Base-by-base conservation (phyloP, 2,888 invertebrate genomes). In the Zygaena filipendulae region DNA sequence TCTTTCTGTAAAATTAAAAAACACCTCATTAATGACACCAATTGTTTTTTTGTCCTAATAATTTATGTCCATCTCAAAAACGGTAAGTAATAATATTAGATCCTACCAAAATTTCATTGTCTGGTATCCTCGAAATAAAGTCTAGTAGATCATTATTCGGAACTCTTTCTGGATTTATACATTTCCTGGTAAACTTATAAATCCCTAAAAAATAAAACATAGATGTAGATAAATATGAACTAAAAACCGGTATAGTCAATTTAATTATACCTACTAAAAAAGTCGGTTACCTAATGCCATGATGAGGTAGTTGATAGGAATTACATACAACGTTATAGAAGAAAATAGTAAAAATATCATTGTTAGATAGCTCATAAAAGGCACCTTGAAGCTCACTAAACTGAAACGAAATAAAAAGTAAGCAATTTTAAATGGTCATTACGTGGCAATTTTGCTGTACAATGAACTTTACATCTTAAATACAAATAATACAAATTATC, bases 131-230 rank as follows among this genome's bases (percentile, higher is more conserved):
- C 12, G 72, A 66, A 26, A 79, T 41, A 34, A 72, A 79, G 34
- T 79, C 75, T 25, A 72, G 42, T 33, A 79, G 35, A 44, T 75
- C 77, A 35, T 77, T 75, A 33, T 79, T 77, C 25, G 52, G 46
- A 25, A 51, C 47, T 46, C 72, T 58, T 9, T 54, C 46, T 27
- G 77, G 72, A 36, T 74, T 52, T 19, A 71, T 36, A 30, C 54
- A 59, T 44, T 72, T 77, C 39, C 77, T 62, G 18, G 45, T 47
- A 38, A 62, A 79, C 47, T 77, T 79, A 37, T 63, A 71, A 23
- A 64, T 40, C 16, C 74, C 77, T 77, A 42, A 27, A 59, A 62
- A 23, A 40, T 20, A 23, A 21, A 19, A 26, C 18, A 11, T 11
- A 23, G 23, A 21, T 13, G 21, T 7, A 27, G n/a, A n/a, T n/a